These are phyloP conservation scores for Lanistes nyassanus DNA, from an alignment of 1,140 invertebrate species.

Conservation along the genomic window DNA sequence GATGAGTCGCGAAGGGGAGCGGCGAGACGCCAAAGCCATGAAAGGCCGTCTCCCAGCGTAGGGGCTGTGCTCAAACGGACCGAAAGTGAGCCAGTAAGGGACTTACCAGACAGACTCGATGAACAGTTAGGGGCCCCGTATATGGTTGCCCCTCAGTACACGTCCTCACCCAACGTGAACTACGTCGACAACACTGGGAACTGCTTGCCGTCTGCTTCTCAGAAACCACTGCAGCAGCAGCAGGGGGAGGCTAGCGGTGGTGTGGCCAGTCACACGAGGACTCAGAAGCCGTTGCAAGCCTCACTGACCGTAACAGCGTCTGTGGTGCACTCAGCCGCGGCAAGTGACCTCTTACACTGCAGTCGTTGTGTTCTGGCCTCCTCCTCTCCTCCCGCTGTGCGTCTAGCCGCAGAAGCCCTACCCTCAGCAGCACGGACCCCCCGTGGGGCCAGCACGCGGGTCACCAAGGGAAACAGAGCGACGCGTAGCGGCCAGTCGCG, in stretches of 20 bases:
- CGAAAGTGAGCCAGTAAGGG: constrained; percentile 7
- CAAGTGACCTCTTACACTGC: neutral
- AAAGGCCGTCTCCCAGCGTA: neutral
- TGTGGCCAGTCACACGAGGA: too few relatives aligned
- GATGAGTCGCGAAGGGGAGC: neutral
- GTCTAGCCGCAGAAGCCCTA: neutral
- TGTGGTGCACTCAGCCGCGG: neutral
- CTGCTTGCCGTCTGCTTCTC: too few relatives aligned
- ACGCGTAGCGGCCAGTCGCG: neutral
- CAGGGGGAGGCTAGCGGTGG: too few relatives aligned
- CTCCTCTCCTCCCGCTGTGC: constrained; percentile 10
- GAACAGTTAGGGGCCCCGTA: neutral
- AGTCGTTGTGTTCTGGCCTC: constrained; percentile 19
- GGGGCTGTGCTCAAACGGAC: neutral
- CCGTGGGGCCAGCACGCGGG: constrained; percentile 5
- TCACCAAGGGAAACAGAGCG: neutral
- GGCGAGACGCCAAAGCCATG: neutral
- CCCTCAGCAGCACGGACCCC: neutral
- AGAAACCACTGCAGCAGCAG: too few relatives aligned
- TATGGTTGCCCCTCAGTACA: too few relatives aligned
- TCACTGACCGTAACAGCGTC: neutral
- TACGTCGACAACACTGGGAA: too few relatives aligned
- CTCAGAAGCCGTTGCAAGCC: too few relatives aligned
- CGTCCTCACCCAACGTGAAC: too few relatives aligned
- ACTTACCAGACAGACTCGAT: neutral